Base-by-base conservation (phyloP, 2,888 invertebrate species). In the Napeogenes inachia region DNA sequence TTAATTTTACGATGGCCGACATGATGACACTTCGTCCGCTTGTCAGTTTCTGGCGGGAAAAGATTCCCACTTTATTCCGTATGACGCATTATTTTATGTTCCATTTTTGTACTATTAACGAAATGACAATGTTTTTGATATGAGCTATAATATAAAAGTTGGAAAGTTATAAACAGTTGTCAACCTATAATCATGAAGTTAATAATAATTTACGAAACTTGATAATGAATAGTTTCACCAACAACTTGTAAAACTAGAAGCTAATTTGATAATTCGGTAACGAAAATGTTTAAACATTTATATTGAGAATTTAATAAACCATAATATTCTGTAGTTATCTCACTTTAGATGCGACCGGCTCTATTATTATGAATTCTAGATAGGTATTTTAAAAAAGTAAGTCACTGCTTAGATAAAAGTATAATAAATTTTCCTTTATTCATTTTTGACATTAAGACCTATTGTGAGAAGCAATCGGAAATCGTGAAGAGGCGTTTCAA, bases 401-500 rank as follows among this genome's bases (percentile, higher is more conserved):
- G 21, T 21, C 21, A 30, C 4, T 50, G 50, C 50, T 50, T 50
- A 50, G 6, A 62, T 56, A 54, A 65, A 68, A 69, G 68, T 74
- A 73, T 67, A 50, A 71, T 62, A 68, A 68, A 65, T 64, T 68
- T 69, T 71, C 68, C 59, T 61, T 68, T 58, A 68, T 64, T 64
- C 64, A 67, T 64, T 70, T 70, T 72, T 68, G 72, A 73, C 72
- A 76, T 75, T 74, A 75, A 74, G 73, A 73, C 69, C 76, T 68
- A 81, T 84, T 81, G 82, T 83, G 73, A 73, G 75, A 78, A 79
- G 78, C 77, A 78, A 84, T 84, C 82, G 82, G 80, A 84, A 84
- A 78, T 80, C 79, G 77, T 79, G 75, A 75, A 74, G 75, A 76
- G 71, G 70, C 74, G 73, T 74, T 78, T 73, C 74, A 75, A 71